Evolutionary conservation across 2,888 invertebrate genomes (phyloP).

Genomic region (Andricus quercusramuli): DNA sequence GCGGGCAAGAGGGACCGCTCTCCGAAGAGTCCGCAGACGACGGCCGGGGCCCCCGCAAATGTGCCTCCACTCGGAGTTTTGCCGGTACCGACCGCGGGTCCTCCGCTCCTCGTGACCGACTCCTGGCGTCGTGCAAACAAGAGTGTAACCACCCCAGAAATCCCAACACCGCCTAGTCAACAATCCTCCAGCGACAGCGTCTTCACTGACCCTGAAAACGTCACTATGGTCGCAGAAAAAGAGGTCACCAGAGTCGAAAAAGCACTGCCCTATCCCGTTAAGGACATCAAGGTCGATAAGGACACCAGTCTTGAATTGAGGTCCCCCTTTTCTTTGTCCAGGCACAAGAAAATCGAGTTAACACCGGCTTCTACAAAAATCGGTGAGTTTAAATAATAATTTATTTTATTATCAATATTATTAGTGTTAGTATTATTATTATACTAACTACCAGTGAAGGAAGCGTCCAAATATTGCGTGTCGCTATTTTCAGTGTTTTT

Average conservation of each 20-base stretch:
- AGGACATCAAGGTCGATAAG: conserved; percentile 79
- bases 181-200: conserved; percentile 86
- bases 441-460: too few relatives aligned
- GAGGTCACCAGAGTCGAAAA: conserved; percentile 57
- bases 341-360: conserved; percentile 83
- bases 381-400: conserved; percentile 54
- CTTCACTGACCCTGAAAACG: conserved; percentile 85
- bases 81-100: conserved; percentile 60
- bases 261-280: conserved; percentile 59
- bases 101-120: conserved; percentile 75
- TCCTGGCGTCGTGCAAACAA: conserved; percentile 77
- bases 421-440: too few relatives aligned
- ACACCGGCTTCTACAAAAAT: conserved; percentile 76
- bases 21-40: conserved; percentile 10
- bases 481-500: too few relatives aligned
- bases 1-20: conserved; percentile 44
- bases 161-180: conserved; percentile 79
- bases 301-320: conserved; percentile 72
- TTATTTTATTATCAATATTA: too few relatives aligned
- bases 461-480: too few relatives aligned
- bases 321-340: conserved; percentile 82
- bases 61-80: conserved; percentile 56
- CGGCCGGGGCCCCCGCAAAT: conserved; percentile 42
- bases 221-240: conserved; percentile 79
- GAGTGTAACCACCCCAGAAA: conserved; percentile 66